Evolutionary conservation across 2,113 vertebrate genomes (phyloP).

Genomic region (Cinclus cinclus): DNA sequence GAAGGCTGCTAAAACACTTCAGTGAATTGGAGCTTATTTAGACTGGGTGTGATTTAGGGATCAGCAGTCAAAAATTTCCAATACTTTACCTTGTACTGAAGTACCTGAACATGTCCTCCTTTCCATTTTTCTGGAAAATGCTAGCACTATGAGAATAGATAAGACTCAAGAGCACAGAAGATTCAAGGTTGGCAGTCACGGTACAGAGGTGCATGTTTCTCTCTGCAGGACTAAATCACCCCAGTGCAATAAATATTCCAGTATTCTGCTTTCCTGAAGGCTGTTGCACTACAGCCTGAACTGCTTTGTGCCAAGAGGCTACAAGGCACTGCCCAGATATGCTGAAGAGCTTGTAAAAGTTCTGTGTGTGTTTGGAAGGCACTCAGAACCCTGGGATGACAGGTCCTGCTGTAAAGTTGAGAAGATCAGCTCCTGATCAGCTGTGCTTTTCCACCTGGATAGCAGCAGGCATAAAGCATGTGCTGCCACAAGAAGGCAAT

Average conservation of each 20-base stretch:
- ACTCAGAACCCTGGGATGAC: neutral
- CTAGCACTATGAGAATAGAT: neutral
- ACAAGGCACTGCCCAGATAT: neutral
- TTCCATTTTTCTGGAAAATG: neutral
- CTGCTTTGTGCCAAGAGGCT: neutral
- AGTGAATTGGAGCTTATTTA: neutral
- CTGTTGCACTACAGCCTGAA: neutral
- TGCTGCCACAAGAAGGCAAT: neutral
- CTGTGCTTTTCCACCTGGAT: neutral
- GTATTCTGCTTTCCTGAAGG: neutral
- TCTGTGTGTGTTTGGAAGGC: neutral
- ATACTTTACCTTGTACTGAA: neutral
- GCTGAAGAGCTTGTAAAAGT: neutral
- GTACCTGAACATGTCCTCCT: neutral
- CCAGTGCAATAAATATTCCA: neutral
- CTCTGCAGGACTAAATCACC: neutral
- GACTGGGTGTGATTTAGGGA: neutral
- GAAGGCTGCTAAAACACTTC: neutral
- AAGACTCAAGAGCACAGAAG: neutral
- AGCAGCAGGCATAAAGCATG: neutral
- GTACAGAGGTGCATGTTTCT: neutral
- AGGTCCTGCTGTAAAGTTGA: neutral
- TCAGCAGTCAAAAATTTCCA: neutral
- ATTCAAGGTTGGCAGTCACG: fast-evolving
- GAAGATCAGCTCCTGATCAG: neutral